Conservation (phyloP, 2,113 vertebrate species). For the Origma solitaria region DNA sequence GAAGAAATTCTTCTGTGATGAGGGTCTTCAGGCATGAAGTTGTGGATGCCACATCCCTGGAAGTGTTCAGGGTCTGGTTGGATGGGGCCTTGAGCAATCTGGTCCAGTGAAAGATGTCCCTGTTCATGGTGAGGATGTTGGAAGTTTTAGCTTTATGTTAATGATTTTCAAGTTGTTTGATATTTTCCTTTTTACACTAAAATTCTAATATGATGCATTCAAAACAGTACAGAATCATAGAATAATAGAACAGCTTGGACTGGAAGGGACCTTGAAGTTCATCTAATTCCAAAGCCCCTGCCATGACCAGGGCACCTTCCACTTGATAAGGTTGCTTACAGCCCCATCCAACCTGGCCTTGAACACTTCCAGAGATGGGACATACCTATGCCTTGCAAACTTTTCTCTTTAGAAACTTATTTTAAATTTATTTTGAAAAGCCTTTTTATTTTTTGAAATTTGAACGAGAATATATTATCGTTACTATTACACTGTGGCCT, state of each 20-base stretch:
- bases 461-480: not conserved
- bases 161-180: not conserved
- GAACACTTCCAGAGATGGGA: not conserved
- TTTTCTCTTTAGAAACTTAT: not conserved
- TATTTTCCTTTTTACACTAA: not conserved
- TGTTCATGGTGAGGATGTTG: not conserved
- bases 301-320: not conserved
- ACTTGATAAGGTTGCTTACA: not conserved
- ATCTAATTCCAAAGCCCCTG: not conserved
- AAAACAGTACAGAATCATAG: not conserved
- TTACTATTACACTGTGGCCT: not conserved
- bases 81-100: not conserved
- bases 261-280: not conserved
- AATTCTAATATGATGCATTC: not conserved
- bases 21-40: not conserved
- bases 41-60: not conserved
- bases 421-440: not conserved
- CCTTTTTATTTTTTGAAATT: not conserved
- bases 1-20: not conserved
- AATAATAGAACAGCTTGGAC: not conserved
- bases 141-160: not conserved
- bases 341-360: not conserved
- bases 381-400: not conserved
- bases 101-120: fast-evolving
- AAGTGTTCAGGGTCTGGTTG: not conserved